Conservation (phyloP, 2,797 vertebrate genomes). For the Semaprochilodus insignis region DNA sequence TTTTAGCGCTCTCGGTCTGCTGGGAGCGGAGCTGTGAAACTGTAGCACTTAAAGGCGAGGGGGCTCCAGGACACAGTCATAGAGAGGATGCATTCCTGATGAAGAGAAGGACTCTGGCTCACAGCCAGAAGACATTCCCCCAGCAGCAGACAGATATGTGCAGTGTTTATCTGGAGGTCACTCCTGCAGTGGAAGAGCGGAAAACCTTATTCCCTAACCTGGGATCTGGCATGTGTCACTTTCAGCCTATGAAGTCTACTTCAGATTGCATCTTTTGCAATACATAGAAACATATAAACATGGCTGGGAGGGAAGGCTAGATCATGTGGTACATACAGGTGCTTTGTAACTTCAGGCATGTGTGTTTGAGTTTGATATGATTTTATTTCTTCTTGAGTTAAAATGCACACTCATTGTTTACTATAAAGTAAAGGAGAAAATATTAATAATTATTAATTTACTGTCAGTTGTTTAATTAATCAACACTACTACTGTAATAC, state of each 20-base stretch:
- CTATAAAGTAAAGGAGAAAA: too few relatives aligned
- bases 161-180: slow-evolving; percentile 41
- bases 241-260: neutral
- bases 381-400: too few relatives aligned
- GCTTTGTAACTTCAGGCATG: neutral
- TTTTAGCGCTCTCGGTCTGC: slow-evolving; percentile 57
- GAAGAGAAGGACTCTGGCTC: slow-evolving; percentile 36
- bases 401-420: too few relatives aligned
- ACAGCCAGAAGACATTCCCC: slow-evolving; percentile 52
- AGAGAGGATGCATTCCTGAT: slow-evolving; percentile 39
- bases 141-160: slow-evolving; percentile 18
- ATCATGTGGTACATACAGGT: neutral
- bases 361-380: too few relatives aligned
- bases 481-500: too few relatives aligned
- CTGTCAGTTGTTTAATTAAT: too few relatives aligned
- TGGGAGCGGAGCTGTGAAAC: slow-evolving; percentile 60
- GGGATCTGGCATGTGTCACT: neutral
- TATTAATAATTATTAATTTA: too few relatives aligned
- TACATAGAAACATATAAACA: neutral
- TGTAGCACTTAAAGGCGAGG: slow-evolving; percentile 56
- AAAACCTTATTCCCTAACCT: neutral
- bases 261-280: neutral
- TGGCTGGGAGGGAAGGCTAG: neutral
- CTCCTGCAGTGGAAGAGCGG: neutral
- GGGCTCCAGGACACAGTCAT: slow-evolving; percentile 19